These are phyloP conservation scores for Sarcophilus harrisii DNA, from an alignment of 2,797 vertebrate species.

Conservation along the genomic window DNA sequence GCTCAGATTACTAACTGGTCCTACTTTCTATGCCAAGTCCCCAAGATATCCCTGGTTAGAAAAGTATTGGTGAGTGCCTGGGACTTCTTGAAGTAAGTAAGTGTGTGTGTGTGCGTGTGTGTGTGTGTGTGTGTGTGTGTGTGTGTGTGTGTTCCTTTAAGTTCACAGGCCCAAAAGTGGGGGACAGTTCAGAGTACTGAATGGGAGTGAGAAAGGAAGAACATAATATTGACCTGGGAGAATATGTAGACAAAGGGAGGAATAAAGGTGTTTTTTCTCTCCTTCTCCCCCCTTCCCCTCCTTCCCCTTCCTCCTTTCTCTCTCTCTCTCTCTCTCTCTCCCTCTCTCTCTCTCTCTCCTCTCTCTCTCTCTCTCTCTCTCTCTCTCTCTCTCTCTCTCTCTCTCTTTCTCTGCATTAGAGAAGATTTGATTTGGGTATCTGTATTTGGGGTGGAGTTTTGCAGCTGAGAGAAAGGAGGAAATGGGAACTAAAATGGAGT, in stretches of 20 bases:
- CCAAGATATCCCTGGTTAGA: not conserved
- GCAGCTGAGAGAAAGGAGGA: not conserved
- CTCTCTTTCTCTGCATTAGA: too few relatives aligned
- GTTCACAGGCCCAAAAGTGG: not conserved
- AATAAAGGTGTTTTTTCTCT: not conserved
- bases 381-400: not conserved
- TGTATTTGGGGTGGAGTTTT: not conserved
- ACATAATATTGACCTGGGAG: not conserved
- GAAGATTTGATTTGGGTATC: not conserved
- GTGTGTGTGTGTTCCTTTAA: not conserved
- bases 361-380: too few relatives aligned
- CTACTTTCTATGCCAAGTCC: not conserved
- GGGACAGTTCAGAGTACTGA: not conserved
- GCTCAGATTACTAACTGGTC: not conserved
- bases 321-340: too few relatives aligned
- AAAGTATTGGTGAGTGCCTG: not conserved
- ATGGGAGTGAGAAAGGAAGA: not conserved
- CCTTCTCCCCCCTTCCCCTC: too few relatives aligned
- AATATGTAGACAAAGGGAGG: not conserved
- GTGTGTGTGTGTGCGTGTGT: too few relatives aligned
- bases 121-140: not conserved
- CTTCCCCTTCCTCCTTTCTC: not conserved
- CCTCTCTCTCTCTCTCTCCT: not conserved
- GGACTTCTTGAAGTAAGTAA: not conserved
- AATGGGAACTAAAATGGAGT: not conserved